Percentiles rank a stretch among this genome's conserved stretches.
Evolutionary conservation across 2,888 invertebrate genomes (phyloP).

Genomic region (Drosophila buzzatii): DNA sequence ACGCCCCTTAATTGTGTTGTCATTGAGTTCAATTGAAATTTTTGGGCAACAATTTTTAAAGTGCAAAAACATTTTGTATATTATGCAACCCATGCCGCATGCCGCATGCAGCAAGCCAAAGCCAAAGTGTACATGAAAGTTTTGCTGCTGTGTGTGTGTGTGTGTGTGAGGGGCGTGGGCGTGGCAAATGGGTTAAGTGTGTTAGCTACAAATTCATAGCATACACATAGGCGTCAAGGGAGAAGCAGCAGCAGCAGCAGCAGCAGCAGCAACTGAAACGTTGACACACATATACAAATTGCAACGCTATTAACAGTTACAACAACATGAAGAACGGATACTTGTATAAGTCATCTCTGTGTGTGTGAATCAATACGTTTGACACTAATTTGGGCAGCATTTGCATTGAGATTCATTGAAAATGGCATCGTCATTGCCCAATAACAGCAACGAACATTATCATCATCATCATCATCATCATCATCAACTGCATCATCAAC

Average conservation of each 20-base stretch:
- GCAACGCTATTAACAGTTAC: conserved; percentile 67
- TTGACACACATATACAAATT: conserved; percentile 75
- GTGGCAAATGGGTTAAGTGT: conserved; percentile 76
- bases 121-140: conserved; percentile 13
- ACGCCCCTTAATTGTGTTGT: conserved; percentile 49
- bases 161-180: conserved; percentile 20
- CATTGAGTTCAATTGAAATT: conserved; percentile 55
- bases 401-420: conserved; percentile 73
- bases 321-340: conserved; percentile 8
- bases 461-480: background rate
- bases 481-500: no score
- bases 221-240: conserved; percentile 47
- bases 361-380: conserved; percentile 71
- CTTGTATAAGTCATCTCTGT: conserved; percentile 13
- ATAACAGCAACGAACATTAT: conserved; percentile 30
- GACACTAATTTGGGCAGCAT: conserved; percentile 75
- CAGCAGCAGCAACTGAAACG: conserved; percentile 48
- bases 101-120: conserved; percentile 23
- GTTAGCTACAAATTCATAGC: conserved; percentile 74
- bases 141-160: background rate
- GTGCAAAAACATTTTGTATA: conserved; percentile 65
- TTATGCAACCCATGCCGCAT: conserved; percentile 59
- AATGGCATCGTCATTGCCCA: conserved; percentile 59
- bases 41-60: conserved; percentile 58
- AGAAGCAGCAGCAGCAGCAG: conserved; percentile 57